Conservation (phyloP, 2,113 vertebrate genomes). For the Gymnogyps californianus region DNA sequence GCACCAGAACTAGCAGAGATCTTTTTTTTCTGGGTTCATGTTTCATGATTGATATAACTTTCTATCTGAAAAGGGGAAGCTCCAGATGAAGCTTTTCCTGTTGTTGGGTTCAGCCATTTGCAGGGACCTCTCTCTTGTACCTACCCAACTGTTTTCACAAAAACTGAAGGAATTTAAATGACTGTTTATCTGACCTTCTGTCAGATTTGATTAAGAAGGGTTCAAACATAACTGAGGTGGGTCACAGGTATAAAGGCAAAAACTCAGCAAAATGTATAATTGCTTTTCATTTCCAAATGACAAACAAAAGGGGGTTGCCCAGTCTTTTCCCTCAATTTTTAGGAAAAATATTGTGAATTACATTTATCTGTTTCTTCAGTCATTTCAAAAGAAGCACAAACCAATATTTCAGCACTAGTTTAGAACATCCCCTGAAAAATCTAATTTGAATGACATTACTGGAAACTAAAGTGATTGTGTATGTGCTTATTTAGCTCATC, state of each 20-base stretch:
- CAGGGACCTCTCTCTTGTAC: neutral
- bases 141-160: neutral
- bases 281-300: neutral
- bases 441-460: slow-evolving; percentile 54
- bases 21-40: neutral
- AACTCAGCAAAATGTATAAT: neutral
- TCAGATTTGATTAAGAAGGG: neutral
- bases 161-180: neutral
- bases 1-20: neutral
- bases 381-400: neutral
- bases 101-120: neutral
- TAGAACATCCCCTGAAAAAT: neutral
- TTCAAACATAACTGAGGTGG: neutral
- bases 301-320: neutral
- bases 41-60: neutral
- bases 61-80: neutral
- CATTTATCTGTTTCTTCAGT: neutral
- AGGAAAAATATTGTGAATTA: neutral
- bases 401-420: neutral
- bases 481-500: slow-evolving; percentile 42
- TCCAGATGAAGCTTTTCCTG: neutral
- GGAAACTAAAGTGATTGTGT: slow-evolving; percentile 21
- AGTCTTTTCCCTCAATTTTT: neutral
- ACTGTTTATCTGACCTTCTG: neutral
- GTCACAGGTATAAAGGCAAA: neutral